These are phyloP conservation scores for Cheilosia pagana DNA, from an alignment of 2,888 invertebrate species.

Conservation along the genomic window DNA sequence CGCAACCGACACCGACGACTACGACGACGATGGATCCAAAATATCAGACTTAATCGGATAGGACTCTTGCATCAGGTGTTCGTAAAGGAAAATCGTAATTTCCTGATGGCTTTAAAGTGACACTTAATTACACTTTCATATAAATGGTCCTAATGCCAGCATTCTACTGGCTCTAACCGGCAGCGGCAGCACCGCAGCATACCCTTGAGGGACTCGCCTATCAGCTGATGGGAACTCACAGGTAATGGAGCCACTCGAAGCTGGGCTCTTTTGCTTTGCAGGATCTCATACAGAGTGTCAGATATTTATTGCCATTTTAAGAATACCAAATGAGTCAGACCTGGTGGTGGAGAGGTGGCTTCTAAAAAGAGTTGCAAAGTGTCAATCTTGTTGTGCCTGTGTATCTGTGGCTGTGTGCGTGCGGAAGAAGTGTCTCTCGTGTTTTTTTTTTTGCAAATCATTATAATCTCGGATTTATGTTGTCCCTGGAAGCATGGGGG, in stretches of 20 bases:
- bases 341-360: neutral
- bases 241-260: constrained; percentile 53
- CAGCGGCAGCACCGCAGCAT: constrained; percentile 3
- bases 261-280: constrained; percentile 33
- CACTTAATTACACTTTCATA: constrained; percentile 77
- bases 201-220: constrained; percentile 8
- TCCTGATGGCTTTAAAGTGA: constrained; percentile 77
- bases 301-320: constrained; percentile 65
- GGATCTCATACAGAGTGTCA: constrained; percentile 44
- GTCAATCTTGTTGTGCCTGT: constrained; percentile 5
- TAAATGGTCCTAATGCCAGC: constrained; percentile 61
- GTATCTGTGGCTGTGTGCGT: constrained; percentile 1
- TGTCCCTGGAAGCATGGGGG: constrained; percentile 14
- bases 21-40: constrained; percentile 56
- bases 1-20: constrained; percentile 5
- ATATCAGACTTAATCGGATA: constrained; percentile 73
- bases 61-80: constrained; percentile 76
- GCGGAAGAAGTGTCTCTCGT: constrained; percentile 35
- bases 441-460: constrained; percentile 42
- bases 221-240: constrained; percentile 38
- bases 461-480: constrained; percentile 61
- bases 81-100: constrained; percentile 76
- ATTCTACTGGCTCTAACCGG: constrained; percentile 25
- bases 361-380: constrained; percentile 40
- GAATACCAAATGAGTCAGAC: constrained; percentile 28